phyloP scores from a whole-genome alignment of 1,140 invertebrate species.

The Ridgeia piscesae region DNA sequence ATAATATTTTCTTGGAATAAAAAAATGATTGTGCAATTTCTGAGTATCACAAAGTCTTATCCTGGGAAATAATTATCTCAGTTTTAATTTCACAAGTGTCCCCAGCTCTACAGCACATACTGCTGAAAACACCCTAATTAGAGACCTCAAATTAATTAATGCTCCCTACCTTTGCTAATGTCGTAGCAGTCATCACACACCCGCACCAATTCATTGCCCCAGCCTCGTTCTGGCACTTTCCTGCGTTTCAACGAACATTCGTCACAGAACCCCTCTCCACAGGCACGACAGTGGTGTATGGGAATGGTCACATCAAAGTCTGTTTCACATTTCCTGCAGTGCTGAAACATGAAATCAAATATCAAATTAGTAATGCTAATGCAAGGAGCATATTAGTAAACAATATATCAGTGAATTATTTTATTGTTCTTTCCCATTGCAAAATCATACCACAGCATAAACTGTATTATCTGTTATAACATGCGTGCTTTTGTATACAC shows the following conservation, averaged over 20 bases:
- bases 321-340: constrained; percentile 69
- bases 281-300: constrained; percentile 80
- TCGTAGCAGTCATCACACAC: constrained; percentile 58
- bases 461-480: too few species aligned
- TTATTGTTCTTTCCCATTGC: background rate
- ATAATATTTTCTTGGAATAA: too few species aligned
- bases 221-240: constrained; percentile 59
- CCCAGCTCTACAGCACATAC: too few species aligned
- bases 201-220: constrained; percentile 56
- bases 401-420: background rate
- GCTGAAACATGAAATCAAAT: constrained; percentile 44
- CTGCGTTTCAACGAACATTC: constrained; percentile 54
- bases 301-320: constrained; percentile 51
- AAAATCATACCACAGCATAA: too few species aligned
- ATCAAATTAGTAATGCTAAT: background rate
- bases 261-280: constrained; percentile 61
- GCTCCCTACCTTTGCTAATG: constrained; percentile 66
- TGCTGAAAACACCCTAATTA: too few species aligned
- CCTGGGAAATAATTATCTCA: too few species aligned
- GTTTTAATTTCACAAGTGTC: too few species aligned
- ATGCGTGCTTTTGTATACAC: too few species aligned
- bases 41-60: too few species aligned
- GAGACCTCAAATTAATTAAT: constrained; percentile 47
- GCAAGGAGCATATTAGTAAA: background rate
- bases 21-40: too few species aligned